These are phyloP conservation scores for Leptinotarsa peninsularis DNA, from an alignment of 2,888 invertebrate genomes.

Conservation along the genomic window DNA sequence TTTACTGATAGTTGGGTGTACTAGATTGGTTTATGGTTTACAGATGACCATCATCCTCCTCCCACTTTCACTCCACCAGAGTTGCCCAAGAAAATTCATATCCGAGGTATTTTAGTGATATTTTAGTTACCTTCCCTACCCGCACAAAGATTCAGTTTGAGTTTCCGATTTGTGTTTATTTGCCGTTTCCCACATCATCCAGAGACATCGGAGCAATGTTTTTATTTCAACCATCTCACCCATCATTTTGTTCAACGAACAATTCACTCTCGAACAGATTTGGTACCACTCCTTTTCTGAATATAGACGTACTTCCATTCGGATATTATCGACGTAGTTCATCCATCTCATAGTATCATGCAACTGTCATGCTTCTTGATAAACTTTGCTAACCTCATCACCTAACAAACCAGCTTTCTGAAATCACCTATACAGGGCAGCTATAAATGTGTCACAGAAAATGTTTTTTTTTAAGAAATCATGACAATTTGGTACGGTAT, in stretches of 20 bases:
- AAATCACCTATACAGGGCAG: slow-evolving; percentile 6
- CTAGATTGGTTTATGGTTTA: slow-evolving; percentile 80
- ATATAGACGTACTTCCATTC: background rate
- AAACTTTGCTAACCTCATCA: slow-evolving; percentile 56
- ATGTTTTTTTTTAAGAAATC: no score
- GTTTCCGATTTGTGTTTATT: slow-evolving; percentile 17
- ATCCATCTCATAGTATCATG: slow-evolving; percentile 8
- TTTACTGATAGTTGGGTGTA: slow-evolving; percentile 65
- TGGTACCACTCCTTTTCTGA: slow-evolving; percentile 13
- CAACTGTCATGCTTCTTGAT: slow-evolving; percentile 56
- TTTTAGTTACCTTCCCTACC: slow-evolving; percentile 40
- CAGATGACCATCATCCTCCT: slow-evolving; percentile 97
- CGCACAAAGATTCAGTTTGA: slow-evolving; percentile 31
- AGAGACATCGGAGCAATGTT: background rate
- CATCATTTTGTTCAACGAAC: slow-evolving; percentile 1
- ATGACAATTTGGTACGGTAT: no score
- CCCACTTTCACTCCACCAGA: slow-evolving; percentile 98
- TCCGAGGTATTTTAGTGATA: slow-evolving; percentile 79
- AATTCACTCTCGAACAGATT: background rate
- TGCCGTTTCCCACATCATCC: slow-evolving; percentile 16
- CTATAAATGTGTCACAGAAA: background rate
- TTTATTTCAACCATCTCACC: background rate
- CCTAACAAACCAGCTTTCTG: background rate
- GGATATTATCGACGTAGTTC: background rate
- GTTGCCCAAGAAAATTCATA: slow-evolving; percentile 98